Evolutionary conservation across 1,140 invertebrate genomes (phyloP).

Genomic region (Aporrectodea caliginosa): DNA sequence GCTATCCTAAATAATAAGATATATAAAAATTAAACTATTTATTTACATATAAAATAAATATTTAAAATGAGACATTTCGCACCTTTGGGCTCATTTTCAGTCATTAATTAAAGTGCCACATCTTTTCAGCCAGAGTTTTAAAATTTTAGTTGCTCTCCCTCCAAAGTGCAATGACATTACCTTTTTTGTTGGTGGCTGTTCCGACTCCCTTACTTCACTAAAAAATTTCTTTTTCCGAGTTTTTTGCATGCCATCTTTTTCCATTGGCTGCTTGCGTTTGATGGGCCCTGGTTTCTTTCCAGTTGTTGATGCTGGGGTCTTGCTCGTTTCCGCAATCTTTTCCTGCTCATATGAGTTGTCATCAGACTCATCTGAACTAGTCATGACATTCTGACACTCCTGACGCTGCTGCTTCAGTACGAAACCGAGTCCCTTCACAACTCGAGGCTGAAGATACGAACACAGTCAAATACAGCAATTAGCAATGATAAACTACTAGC

Average conservation of each 20-base stretch:
- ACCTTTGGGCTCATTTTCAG: too few relatives aligned
- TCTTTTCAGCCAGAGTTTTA: too few relatives aligned
- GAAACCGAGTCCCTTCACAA: not conserved
- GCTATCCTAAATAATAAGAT: too few relatives aligned
- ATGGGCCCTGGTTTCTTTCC: not conserved
- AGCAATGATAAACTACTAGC: too few relatives aligned
- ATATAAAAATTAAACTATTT: too few relatives aligned
- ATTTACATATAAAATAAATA: too few relatives aligned
- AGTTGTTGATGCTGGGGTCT: not conserved
- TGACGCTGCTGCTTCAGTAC: not conserved
- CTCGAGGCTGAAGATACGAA: not conserved
- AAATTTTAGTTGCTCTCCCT: too few relatives aligned
- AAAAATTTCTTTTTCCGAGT: not conserved
- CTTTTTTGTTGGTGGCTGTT: not conserved
- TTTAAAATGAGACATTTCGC: too few relatives aligned
- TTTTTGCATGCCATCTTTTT: constrained; percentile 3
- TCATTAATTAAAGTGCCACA: too few relatives aligned
- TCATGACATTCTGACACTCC: not conserved
- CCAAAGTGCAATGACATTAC: too few relatives aligned
- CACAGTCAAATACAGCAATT: too few relatives aligned
- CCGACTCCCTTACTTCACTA: not conserved
- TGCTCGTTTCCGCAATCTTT: not conserved
- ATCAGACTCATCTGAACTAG: not conserved
- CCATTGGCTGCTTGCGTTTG: not conserved
- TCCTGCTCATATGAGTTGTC: not conserved